These are phyloP conservation scores for Furnarius figulus DNA, from an alignment of 2,113 vertebrate species.

Conservation along the genomic window DNA sequence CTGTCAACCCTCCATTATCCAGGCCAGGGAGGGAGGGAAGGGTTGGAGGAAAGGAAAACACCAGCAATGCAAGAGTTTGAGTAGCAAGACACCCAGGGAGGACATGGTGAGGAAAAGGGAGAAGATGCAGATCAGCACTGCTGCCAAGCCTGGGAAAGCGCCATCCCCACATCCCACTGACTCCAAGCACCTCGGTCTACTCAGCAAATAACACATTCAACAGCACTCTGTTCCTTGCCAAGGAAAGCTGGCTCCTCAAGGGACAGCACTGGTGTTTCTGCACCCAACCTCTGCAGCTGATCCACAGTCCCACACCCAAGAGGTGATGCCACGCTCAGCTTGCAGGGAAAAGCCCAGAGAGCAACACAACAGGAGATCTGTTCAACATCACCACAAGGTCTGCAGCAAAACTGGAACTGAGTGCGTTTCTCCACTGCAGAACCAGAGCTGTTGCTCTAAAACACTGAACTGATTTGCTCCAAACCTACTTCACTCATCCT, in stretches of 20 bases:
- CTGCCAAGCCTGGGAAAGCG: accelerated
- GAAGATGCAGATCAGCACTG: accelerated
- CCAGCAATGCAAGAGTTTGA: neutral
- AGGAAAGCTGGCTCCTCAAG: neutral
- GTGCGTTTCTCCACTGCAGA: too few species aligned
- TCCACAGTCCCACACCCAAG: neutral
- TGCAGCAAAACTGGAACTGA: neutral
- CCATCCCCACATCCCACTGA: neutral
- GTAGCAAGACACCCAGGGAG: neutral
- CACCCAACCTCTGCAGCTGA: neutral
- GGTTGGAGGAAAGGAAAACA: neutral
- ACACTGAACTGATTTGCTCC: neutral
- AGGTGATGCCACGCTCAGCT: accelerated
- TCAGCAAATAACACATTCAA: neutral
- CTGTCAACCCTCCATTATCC: neutral
- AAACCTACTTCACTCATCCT: neutral
- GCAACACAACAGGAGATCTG: neutral
- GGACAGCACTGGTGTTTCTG: accelerated
- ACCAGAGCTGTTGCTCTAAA: neutral
- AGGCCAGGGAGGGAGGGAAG: neutral
- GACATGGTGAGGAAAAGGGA: neutral
- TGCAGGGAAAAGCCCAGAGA: neutral
- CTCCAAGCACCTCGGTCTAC: too few species aligned
- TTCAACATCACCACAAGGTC: neutral
- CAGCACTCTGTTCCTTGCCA: neutral